phyloP scores from a whole-genome alignment of 2,113 vertebrate genomes.

The Cromileptes altivelis region DNA sequence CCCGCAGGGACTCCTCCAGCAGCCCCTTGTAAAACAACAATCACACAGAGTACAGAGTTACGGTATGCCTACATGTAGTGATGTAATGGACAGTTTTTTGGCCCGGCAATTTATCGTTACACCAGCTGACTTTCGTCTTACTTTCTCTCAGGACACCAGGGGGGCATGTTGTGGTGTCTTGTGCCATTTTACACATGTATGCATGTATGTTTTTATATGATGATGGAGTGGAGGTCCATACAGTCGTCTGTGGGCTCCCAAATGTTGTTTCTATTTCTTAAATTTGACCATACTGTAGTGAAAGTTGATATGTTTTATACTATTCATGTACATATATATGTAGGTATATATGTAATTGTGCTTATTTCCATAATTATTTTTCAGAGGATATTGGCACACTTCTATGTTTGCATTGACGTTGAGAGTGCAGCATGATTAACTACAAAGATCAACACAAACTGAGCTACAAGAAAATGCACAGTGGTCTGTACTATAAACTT shows the following conservation, averaged over 20 bases:
- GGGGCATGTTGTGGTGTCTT: background rate
- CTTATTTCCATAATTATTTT: background rate
- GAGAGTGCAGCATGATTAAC: too few relatives aligned
- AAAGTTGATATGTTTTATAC: background rate
- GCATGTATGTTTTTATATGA: background rate
- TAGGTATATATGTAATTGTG: background rate
- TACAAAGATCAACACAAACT: too few relatives aligned
- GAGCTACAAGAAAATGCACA: too few relatives aligned
- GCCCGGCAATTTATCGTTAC: background rate
- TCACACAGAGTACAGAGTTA: constrained; percentile 48
- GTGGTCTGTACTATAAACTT: too few relatives aligned
- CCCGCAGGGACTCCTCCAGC: constrained; percentile 74
- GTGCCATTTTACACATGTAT: background rate
- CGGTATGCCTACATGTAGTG: constrained; percentile 1
- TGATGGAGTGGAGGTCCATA: background rate
- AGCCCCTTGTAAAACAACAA: constrained; percentile 71
- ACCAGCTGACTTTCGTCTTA: background rate
- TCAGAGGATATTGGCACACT: too few relatives aligned
- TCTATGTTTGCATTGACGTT: too few relatives aligned
- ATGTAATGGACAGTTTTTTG: constrained; percentile 34
- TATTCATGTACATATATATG: background rate
- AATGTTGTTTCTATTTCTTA: too few relatives aligned
- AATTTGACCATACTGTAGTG: background rate
- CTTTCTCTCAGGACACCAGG: constrained; percentile 2
- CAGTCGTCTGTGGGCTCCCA: background rate